Percentiles rank a stretch among this genome's conserved stretches.
These are phyloP conservation scores for Fissipunctia ypsillon DNA, from an alignment of 2,888 invertebrate species.

Conservation along the genomic window DNA sequence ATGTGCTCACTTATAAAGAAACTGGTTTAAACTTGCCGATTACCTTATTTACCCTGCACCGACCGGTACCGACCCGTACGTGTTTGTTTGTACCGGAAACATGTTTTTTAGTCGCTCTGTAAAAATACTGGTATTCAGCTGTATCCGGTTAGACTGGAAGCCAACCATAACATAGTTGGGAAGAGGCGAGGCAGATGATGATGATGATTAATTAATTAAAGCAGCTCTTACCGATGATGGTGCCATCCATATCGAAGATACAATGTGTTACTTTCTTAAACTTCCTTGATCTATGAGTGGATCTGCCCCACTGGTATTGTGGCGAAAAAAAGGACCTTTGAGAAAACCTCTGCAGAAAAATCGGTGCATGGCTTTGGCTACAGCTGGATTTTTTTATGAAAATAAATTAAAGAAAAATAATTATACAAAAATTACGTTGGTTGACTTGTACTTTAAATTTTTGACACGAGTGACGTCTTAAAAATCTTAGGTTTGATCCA, in stretches of 20 bases:
- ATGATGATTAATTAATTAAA: background rate
- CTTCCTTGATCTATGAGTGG: background rate
- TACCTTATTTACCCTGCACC: no score
- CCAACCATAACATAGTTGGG: background rate
- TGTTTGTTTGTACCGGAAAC: no score
- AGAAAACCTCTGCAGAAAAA: no score
- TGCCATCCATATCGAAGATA: constrained; percentile 14
- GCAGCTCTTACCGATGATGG: constrained; percentile 6
- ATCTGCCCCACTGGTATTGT: background rate
- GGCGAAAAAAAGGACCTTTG: background rate
- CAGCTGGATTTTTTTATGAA: no score
- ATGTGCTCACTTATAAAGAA: no score
- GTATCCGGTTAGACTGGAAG: background rate
- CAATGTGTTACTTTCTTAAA: constrained; percentile 7
- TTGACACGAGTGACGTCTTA: background rate
- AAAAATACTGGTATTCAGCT: no score
- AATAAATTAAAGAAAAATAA: background rate
- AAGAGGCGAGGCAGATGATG: background rate
- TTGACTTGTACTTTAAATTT: background rate
- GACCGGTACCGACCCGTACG: no score
- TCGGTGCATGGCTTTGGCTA: background rate
- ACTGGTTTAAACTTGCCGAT: no score
- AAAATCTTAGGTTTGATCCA: background rate
- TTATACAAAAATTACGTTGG: background rate
- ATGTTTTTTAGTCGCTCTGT: no score